Evolutionary conservation across 37 sponge, comb jelly and placozoan genomes (phyloP).

Genomic region (Cladorhizidae sp.): DNA sequence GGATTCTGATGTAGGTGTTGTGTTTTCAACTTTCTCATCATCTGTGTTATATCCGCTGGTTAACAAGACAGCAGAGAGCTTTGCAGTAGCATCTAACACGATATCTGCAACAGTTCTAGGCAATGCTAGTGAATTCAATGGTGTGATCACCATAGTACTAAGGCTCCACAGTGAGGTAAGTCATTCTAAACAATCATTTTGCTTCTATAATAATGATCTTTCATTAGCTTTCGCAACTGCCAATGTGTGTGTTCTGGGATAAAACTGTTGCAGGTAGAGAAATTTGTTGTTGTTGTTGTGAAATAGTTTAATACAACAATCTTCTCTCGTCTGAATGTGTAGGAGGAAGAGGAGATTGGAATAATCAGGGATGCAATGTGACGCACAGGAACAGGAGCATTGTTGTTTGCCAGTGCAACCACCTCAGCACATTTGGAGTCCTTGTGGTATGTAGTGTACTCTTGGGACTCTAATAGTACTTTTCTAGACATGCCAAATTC

Average conservation of each 20-base stretch:
- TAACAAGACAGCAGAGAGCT: not conserved
- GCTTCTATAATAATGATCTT: too few species aligned
- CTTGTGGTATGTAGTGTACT: constrained; percentile 23
- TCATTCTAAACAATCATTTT: too few species aligned
- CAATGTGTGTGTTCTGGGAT: constrained; percentile 21
- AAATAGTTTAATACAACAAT: not conserved
- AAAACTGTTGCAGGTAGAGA: constrained; percentile 16
- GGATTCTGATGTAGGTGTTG: not conserved
- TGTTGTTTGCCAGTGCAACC: constrained; percentile 30
- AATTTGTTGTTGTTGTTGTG: not conserved
- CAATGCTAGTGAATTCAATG: not conserved
- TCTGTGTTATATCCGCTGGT: constrained; percentile 1
- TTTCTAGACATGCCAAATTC: too few species aligned
- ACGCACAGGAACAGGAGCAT: not conserved
- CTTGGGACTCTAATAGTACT: too few species aligned
- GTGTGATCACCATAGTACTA: constrained; percentile 1
- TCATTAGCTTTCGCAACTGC: not conserved
- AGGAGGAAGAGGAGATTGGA: constrained; percentile 30
- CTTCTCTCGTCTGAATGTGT: not conserved
- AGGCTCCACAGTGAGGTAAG: not conserved
- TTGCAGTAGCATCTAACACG: constrained; percentile 15
- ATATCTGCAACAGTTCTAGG: constrained; percentile 3
- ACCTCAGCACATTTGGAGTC: constrained; percentile 42
- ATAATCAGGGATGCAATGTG: constrained; percentile 1
- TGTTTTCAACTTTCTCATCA: constrained; percentile 1